Base-by-base conservation (phyloP, 53 echinoderm and acorn worm species). In the Stichopus horrens region DNA sequence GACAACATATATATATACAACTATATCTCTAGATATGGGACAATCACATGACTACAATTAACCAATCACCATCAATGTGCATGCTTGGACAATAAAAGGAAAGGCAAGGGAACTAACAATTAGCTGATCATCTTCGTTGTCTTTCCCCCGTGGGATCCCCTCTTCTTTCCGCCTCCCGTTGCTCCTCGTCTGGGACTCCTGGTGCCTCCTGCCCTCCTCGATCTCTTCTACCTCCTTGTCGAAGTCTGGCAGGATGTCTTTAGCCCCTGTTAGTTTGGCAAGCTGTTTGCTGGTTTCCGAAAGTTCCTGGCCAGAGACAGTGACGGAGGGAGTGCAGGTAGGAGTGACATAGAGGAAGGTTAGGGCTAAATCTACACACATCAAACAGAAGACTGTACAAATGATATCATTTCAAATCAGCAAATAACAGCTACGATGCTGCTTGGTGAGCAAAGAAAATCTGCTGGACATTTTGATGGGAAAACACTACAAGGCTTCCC, bases 241-340 rank as follows among this genome's bases (percentile, higher is more conserved):
- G 90, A 91, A 91, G 83, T 96, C 89, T 66, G 97, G 97, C 23
- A 91, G 67, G 83, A 97, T 78, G 85, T 97, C 97, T 79, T 92
- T 97, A 58, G 97, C 97, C 58, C 97, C 97, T 7, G 99, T 96
- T 86, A 99, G 83, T 86, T 93, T 89, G 58, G 99, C 99, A 10
- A 99, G 99, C 90, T 99, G 99, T 81, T 96, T 99, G 88, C 99
- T 99, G 16, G 99, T 99, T 88, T 99, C 99, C 4, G 95, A 93
- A 58, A 99, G 91, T 88, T 99, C 99, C 99, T 99, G 88, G 13
- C 73, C 21, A 80, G 57, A 37, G 86, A 88, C 90, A 76, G 21
- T 55, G 82, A 77, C 7, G 65, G 23, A 16, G 82, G 37, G 89
- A 82, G 89, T 81, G 83, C 83, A 53, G 66, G 79, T 60, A 76